Conservation (phyloP, 2,888 invertebrate species). For the Drosophila phalerata region DNA sequence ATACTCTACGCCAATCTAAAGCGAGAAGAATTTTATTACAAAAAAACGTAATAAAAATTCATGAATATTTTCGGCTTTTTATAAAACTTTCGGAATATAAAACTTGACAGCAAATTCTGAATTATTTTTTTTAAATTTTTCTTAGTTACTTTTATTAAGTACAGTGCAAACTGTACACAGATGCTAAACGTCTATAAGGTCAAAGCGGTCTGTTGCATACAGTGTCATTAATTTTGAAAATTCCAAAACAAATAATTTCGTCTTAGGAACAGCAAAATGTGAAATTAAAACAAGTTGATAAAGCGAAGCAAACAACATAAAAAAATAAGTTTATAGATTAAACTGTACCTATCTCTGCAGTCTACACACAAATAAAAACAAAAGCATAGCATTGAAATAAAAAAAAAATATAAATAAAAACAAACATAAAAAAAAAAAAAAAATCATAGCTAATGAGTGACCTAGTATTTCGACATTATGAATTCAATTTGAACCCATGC, state of each 20-base stretch:
- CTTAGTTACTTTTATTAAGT: neutral
- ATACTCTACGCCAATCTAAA: neutral
- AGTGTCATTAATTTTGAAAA: neutral
- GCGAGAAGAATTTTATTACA: neutral
- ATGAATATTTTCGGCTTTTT: neutral
- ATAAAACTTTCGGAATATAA: neutral
- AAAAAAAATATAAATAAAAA: neutral
- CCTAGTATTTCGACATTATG: constrained; percentile 28
- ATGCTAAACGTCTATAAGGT: neutral
- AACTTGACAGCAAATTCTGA: neutral
- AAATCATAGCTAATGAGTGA: constrained; percentile 25
- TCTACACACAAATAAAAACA: neutral
- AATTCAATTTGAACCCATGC: constrained; percentile 20
- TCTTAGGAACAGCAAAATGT: neutral
- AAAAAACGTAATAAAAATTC: neutral
- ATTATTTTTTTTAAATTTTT: neutral
- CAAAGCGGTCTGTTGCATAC: neutral
- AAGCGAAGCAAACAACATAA: neutral
- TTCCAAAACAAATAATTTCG: neutral
- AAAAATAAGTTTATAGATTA: constrained; percentile 19
- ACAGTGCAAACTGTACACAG: neutral
- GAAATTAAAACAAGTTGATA: constrained; percentile 21
- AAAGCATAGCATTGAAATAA: neutral
- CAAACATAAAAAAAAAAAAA: neutral
- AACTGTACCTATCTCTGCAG: constrained; percentile 9